Evolutionary conservation across 2,113 vertebrate species (phyloP).

Genomic region (Globicephala melas): DNA sequence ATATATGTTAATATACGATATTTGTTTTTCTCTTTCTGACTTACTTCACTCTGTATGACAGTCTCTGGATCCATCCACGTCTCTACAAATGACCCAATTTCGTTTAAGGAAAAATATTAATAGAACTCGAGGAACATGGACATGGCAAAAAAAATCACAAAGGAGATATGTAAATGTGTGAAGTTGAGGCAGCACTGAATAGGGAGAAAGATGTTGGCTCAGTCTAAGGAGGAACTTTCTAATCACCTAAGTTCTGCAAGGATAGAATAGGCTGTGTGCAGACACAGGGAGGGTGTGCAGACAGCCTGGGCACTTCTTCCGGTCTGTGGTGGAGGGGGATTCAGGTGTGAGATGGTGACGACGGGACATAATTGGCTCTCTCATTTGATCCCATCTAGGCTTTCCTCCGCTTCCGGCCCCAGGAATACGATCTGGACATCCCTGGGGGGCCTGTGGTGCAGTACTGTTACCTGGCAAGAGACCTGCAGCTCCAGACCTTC

Average conservation of each 20-base stretch:
- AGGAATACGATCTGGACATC: constrained; percentile 86
- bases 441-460: constrained; percentile 80
- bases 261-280: not conserved
- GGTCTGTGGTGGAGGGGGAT: too few relatives aligned
- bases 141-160: not conserved
- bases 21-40: too few relatives aligned
- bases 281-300: not conserved
- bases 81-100: too few relatives aligned
- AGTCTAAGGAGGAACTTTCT: not conserved
- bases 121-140: not conserved
- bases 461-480: constrained; percentile 82
- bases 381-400: constrained; percentile 74
- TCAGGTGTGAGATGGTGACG: not conserved
- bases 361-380: not conserved
- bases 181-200: not conserved
- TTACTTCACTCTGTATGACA: too few relatives aligned
- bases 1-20: too few relatives aligned
- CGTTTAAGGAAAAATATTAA: not conserved
- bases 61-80: too few relatives aligned
- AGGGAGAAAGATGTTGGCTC: not conserved
- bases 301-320: not conserved
- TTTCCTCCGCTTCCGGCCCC: constrained; percentile 84
- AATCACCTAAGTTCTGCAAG: not conserved
- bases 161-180: not conserved
- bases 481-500: constrained; percentile 84